Evolutionary conservation across 1,140 invertebrate genomes (phyloP).

Genomic region (Pygmarrhopalites habei): DNA sequence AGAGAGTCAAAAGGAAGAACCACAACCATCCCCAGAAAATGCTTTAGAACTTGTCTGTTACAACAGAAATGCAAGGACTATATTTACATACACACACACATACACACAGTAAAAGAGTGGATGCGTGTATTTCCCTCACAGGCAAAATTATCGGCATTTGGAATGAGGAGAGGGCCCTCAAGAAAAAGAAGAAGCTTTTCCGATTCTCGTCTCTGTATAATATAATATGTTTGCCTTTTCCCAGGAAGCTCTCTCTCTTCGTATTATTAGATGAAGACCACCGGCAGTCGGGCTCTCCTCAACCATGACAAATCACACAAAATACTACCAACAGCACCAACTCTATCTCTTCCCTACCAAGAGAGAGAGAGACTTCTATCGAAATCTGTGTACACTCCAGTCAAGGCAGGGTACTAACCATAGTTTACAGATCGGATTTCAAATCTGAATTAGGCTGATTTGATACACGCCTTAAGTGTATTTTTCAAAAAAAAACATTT

Average conservation of each 20-base stretch:
- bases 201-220: no score
- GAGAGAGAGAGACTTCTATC: no score
- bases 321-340: neutral
- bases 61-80: no score
- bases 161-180: conserved; percentile 7
- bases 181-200: no score
- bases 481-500: neutral
- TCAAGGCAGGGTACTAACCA: neutral
- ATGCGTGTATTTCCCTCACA: conserved; percentile 2
- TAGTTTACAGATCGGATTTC: no score
- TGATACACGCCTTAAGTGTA: neutral
- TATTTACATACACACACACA: no score
- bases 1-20: no score
- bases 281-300: neutral
- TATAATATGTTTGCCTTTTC: no score
- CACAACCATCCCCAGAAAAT: no score
- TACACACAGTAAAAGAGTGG: no score
- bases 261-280: conserved; percentile 5
- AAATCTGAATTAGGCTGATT: neutral
- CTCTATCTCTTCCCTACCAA: no score
- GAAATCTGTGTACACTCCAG: neutral
- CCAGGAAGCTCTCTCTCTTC: neutral
- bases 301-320: conserved; percentile 4
- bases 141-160: neutral
- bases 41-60: no score